These are phyloP conservation scores for Otolemur garnettii DNA, from an alignment of 2,113 vertebrate species.

Conservation along the genomic window DNA sequence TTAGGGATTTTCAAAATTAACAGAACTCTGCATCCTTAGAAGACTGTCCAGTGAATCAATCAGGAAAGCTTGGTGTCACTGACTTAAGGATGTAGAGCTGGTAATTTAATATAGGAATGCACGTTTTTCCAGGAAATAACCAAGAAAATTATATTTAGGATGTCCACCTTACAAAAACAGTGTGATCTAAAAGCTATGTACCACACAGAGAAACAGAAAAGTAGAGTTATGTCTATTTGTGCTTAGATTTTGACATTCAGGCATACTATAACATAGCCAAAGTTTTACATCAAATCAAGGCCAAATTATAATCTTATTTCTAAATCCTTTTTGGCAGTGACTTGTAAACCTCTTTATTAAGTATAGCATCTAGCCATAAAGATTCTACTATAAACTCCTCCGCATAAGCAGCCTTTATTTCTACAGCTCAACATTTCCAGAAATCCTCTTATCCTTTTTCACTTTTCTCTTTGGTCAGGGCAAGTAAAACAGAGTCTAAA, in stretches of 20 bases:
- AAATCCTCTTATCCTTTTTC: slow-evolving; percentile 62
- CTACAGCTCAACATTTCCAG: slow-evolving; percentile 49
- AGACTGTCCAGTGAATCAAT: not conserved
- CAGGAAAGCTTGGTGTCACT: not conserved
- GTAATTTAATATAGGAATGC: not conserved
- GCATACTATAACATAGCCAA: not conserved
- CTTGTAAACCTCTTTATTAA: slow-evolving; percentile 54
- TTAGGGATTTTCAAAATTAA: not conserved
- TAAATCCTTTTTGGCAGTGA: slow-evolving; percentile 12
- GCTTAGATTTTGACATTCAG: slow-evolving; percentile 56
- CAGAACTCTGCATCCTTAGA: not conserved
- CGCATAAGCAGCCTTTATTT: not conserved
- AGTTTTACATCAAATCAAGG: slow-evolving; percentile 25
- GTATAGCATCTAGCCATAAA: slow-evolving; percentile 60
- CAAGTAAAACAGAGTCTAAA: slow-evolving; percentile 47
- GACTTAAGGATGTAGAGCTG: not conserved
- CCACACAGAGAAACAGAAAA: not conserved
- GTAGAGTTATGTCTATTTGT: not conserved
- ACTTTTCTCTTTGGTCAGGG: slow-evolving; percentile 63
- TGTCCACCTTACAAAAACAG: not conserved
- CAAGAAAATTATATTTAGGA: not conserved
- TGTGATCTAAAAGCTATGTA: not conserved
- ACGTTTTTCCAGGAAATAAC: slow-evolving; percentile 19
- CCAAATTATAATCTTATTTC: slow-evolving; percentile 56
- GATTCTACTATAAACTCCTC: slow-evolving; percentile 16